phyloP scores from a whole-genome alignment of 2,888 invertebrate species.

The Plagodis pulveraria region DNA sequence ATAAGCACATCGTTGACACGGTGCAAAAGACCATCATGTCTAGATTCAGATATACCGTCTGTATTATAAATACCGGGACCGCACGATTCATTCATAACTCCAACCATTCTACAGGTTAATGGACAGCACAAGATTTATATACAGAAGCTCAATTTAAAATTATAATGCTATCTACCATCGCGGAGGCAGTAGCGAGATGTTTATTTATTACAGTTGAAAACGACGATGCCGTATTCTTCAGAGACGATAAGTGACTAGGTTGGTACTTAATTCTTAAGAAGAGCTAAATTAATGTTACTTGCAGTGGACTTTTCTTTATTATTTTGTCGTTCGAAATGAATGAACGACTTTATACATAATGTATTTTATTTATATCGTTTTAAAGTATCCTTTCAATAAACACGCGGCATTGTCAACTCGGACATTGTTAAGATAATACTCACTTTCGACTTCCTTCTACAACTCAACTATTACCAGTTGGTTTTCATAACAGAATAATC shows the following conservation, averaged over 20 bases:
- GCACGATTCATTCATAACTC: constrained; percentile 55
- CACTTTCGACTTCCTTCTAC: too few relatives aligned
- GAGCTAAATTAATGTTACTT: too few relatives aligned
- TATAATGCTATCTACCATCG: constrained; percentile 43
- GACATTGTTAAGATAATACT: too few relatives aligned
- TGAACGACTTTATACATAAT: too few relatives aligned
- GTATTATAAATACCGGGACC: constrained; percentile 43
- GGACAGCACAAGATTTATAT: constrained; percentile 46
- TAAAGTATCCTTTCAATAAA: too few relatives aligned
- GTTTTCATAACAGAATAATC: too few relatives aligned
- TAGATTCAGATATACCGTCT: constrained; percentile 15
- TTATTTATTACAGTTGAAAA: constrained; percentile 20
- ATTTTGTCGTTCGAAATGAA: too few relatives aligned
- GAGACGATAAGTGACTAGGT: background rate
- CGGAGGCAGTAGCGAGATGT: constrained; percentile 8
- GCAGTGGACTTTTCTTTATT: too few relatives aligned
- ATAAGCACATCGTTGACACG: background rate
- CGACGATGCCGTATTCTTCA: constrained; percentile 1
- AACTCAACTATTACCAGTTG: too few relatives aligned
- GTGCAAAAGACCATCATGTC: background rate
- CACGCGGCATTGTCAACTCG: too few relatives aligned
- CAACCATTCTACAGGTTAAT: constrained; percentile 48
- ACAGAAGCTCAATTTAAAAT: constrained; percentile 54
- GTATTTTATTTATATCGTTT: too few relatives aligned
- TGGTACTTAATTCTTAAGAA: too few relatives aligned